A percentile compares a stretch with the other conserved stretches of the same genome.
phyloP scores from a whole-genome alignment of 2,113 vertebrate species.

The Mesembrinibis cayennensis region DNA sequence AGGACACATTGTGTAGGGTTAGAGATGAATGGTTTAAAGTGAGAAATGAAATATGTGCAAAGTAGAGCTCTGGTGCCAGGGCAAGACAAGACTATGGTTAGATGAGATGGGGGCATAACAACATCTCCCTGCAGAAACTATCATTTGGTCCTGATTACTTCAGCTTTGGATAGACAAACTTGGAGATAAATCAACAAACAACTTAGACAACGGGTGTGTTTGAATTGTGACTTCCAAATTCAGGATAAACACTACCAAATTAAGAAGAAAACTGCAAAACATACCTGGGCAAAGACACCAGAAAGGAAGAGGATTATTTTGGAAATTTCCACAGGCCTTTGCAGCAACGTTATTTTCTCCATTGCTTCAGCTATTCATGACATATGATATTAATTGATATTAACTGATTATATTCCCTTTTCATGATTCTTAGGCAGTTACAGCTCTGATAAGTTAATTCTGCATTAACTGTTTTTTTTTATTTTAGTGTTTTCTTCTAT shows the following conservation, averaged over 20 bases:
- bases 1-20: background rate
- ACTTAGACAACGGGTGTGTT: background rate
- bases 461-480: background rate
- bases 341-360: background rate
- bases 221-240: background rate
- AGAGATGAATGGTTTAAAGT: background rate
- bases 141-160: background rate
- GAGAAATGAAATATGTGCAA: background rate
- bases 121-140: background rate
- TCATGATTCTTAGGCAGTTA: background rate
- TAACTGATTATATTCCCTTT: background rate
- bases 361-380: background rate
- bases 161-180: background rate
- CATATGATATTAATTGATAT: background rate
- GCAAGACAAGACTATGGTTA: background rate
- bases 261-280: background rate
- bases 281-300: background rate
- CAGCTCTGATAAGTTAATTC: slow-evolving; percentile 12
- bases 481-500: background rate
- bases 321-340: background rate
- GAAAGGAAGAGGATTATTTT: background rate
- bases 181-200: background rate
- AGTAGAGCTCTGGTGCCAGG: background rate
- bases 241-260: background rate
- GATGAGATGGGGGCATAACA: background rate